A percentile compares a stretch with the other conserved stretches of the same genome.
Conservation (phyloP, 2,888 invertebrate species). For the Tenthredo scrophulariae region DNA sequence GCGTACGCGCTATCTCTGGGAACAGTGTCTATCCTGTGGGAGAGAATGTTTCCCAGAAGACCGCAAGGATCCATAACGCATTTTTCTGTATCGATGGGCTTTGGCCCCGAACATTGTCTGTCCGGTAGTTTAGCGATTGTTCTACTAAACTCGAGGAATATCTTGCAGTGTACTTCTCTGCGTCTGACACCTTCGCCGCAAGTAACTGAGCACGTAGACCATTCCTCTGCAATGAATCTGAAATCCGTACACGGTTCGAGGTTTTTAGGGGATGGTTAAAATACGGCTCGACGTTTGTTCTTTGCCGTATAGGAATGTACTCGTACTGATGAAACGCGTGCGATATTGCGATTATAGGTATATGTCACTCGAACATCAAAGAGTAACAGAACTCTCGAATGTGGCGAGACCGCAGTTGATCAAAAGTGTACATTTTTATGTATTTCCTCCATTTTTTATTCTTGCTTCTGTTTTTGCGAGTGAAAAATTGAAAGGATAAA, state of each 20-base stretch:
- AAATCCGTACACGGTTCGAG: neutral
- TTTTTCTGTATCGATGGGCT: conserved; percentile 89
- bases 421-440: neutral
- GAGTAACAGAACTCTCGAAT: neutral
- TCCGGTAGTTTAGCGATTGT: conserved; percentile 94
- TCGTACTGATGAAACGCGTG: conserved; percentile 33
- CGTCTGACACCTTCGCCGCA: conserved; percentile 95
- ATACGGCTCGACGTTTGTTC: neutral
- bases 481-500: neutral
- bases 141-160: conserved; percentile 94
- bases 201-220: conserved; percentile 94
- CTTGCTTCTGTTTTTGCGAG: neutral
- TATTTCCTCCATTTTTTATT: neutral
- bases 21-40: conserved; percentile 74
- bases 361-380: conserved; percentile 22
- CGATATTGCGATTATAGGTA: neutral
- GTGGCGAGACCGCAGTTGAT: conserved; percentile 9
- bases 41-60: conserved; percentile 74
- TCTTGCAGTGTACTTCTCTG: conserved; percentile 95
- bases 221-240: conserved; percentile 95
- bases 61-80: conserved; percentile 89
- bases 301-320: neutral
- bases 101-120: conserved; percentile 91
- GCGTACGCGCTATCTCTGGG: conserved; percentile 77
- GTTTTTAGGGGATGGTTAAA: neutral